A percentile compares a stretch with the other conserved stretches of the same genome.
These are phyloP conservation scores for Hymenochirus boettgeri DNA, from an alignment of 2,113 vertebrate species.

Conservation along the genomic window DNA sequence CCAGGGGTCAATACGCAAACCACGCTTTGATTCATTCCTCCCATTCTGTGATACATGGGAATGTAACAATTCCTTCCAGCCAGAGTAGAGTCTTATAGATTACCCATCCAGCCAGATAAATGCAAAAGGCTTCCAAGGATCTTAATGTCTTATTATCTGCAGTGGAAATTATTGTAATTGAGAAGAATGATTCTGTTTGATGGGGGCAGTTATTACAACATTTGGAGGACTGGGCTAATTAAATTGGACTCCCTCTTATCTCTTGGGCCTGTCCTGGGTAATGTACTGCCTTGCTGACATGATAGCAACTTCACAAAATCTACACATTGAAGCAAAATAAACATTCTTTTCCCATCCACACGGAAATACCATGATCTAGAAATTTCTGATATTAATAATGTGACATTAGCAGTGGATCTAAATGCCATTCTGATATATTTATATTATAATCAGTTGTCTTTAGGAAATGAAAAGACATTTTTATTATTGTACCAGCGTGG, in stretches of 20 bases:
- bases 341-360: no score
- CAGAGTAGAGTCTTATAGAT: background rate
- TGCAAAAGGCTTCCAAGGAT: background rate
- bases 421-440: no score
- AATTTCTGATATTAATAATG: no score
- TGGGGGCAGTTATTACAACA: conserved; percentile 33
- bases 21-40: conserved; percentile 6
- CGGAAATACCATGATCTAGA: no score
- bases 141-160: conserved; percentile 15
- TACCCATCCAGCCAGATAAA: conserved; percentile 23
- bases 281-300: conserved; percentile 7
- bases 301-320: background rate
- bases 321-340: no score
- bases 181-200: conserved; percentile 31
- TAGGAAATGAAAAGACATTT: no score
- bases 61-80: conserved; percentile 25
- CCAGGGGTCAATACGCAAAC: conserved; percentile 17
- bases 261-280: conserved; percentile 12
- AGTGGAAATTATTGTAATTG: conserved; percentile 37
- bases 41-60: conserved; percentile 19
- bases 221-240: conserved; percentile 31
- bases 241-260: conserved; percentile 33
- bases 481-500: no score
- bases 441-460: no score
- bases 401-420: no score